Base-by-base conservation (phyloP, 2,113 vertebrate genomes). In the Boulengeromyrus knoepffleri region DNA sequence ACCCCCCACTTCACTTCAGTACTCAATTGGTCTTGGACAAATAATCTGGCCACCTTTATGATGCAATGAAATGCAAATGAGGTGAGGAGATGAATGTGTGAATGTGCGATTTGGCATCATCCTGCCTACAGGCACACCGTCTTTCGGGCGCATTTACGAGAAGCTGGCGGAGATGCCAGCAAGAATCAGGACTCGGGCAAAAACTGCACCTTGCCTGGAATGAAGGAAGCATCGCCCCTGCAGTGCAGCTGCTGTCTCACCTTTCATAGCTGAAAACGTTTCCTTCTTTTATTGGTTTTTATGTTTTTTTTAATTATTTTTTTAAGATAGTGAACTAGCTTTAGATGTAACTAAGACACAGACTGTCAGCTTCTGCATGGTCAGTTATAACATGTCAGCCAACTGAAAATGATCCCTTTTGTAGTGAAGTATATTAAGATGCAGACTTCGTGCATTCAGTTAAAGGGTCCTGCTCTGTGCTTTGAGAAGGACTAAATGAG, bases 21-120 rank as follows among this genome's bases (percentile, higher is more conserved):
- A 90, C 87, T 91, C 90, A 53, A 85, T 90, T 52, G 85, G 83
- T 88, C 91, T 88, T 89, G 88, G 84, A 90, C 88, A 91, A 92
- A 89, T 88, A 91, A 89, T 90, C 56, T 66, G 84, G 88, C 88
- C 90, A 87, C 90, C 90, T 93, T 92, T 91, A 92, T 83, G 77
- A 89, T 92, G 91, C 84, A 90, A 91, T 92, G 93, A 93, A 92
- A 92, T 88, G 74, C 84, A 89, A 89, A 89, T 91, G 90, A 90
- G 89, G 45, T 31, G 70, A 89, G 90, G 88, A 91, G 90, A 92
- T 89, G 91, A 58, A 92, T 85, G 90, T 92, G 91, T 90, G 88
- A 92, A 92, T n/a, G 83, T 83, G 70, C 80, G 89, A 89, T 89
- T 91, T 66, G 47, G 36, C 50, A 50, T 66, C 50, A 56, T 53